phyloP scores from a whole-genome alignment of 2,797 vertebrate genomes.

The Crotalus adamanteus region DNA sequence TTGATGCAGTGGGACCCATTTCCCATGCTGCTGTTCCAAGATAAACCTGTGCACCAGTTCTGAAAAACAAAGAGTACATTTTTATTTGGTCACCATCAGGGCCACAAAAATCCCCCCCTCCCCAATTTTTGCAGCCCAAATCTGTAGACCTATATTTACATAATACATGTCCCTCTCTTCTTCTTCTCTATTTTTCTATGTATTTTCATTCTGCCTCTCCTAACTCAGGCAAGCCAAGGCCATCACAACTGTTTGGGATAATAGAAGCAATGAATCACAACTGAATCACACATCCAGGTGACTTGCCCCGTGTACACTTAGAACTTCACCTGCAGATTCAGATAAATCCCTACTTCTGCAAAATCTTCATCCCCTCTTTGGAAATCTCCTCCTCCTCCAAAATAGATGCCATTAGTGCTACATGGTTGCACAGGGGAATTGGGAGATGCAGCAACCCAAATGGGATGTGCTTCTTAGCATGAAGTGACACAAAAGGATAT shows the following conservation, averaged over 20 bases:
- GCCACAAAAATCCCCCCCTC: not conserved
- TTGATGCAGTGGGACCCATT: constrained; percentile 85
- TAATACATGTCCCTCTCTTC: not conserved
- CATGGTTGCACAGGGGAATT: not conserved
- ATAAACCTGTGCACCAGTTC: constrained; percentile 86
- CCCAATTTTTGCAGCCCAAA: not conserved
- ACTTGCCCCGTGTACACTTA: not conserved
- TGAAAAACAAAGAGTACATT: constrained; percentile 41
- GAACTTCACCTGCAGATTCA: not conserved
- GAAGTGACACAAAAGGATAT: not conserved
- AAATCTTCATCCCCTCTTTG: not conserved
- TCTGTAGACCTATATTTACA: not conserved
- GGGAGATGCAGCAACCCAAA: not conserved
- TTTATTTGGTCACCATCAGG: not conserved
- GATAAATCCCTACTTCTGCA: not conserved
- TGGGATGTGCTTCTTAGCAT: not conserved
- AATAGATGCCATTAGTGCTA: not conserved
- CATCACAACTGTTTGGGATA: not conserved
- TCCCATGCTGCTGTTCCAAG: constrained; percentile 85
- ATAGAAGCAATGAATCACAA: not conserved
- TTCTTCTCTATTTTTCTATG: not conserved
- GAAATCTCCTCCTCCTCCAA: not conserved
- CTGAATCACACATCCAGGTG: not conserved
- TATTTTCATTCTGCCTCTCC: not conserved
- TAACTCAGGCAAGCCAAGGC: not conserved